A percentile compares a stretch with the other conserved stretches of the same genome.
Conservation (phyloP, 2,797 vertebrate species). For the Hylomyscus alleni region DNA sequence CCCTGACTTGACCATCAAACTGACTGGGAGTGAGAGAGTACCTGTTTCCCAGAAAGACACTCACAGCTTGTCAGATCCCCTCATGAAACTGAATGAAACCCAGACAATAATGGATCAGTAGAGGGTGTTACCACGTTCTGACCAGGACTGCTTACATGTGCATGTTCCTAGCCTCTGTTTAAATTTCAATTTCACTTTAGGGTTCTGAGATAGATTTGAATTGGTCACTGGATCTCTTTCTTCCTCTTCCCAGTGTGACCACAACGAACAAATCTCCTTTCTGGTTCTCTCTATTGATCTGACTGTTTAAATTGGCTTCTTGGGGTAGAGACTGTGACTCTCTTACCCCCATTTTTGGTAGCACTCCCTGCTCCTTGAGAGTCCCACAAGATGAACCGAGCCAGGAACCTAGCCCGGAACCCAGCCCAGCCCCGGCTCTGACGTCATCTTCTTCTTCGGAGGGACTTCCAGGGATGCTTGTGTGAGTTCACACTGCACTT, state of each 20-base stretch:
- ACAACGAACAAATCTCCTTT: background rate
- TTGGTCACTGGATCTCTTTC: background rate
- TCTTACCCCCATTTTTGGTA: too few relatives aligned
- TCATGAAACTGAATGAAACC: background rate
- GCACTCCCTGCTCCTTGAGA: background rate
- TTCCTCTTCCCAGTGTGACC: background rate
- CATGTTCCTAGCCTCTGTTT: background rate
- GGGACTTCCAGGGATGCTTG: background rate
- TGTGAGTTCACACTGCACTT: background rate
- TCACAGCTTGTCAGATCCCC: background rate
- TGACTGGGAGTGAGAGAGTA: background rate
- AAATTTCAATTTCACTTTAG: background rate
- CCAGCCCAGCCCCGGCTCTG: background rate
- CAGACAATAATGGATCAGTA: background rate
- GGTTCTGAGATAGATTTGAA: background rate
- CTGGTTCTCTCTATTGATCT: background rate
- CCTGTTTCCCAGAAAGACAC: background rate
- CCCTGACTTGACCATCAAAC: background rate
- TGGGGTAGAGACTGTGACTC: background rate
- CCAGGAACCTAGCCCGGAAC: too few relatives aligned
- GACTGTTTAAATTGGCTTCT: background rate
- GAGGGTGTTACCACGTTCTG: background rate
- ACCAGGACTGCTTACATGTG: background rate
- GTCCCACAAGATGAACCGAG: background rate
- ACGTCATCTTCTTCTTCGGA: background rate